Evolutionary conservation across 2,888 invertebrate genomes (phyloP).

Genomic region (Trachelus iudaicus): DNA sequence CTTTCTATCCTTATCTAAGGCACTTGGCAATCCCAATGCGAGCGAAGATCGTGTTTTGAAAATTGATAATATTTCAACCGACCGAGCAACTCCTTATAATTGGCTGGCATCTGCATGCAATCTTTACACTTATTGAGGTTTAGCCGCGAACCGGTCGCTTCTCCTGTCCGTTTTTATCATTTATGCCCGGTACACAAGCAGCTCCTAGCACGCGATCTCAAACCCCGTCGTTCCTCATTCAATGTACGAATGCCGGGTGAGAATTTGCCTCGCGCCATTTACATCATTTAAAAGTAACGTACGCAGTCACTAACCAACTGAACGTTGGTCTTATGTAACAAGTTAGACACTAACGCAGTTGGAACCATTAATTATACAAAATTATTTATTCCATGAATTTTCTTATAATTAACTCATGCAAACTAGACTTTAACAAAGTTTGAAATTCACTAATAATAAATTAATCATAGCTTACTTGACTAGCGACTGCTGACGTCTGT

Average conservation of each 20-base stretch:
- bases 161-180: constrained; percentile 54
- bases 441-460: not conserved
- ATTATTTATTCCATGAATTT: not conserved
- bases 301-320: not conserved
- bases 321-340: not conserved
- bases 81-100: constrained; percentile 42
- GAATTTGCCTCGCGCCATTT: constrained; percentile 37
- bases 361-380: not conserved
- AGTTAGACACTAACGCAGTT: not conserved
- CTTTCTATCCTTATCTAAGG: not conserved
- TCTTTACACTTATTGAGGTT: constrained; percentile 48
- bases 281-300: not conserved
- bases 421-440: not conserved
- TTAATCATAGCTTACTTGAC: not conserved
- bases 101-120: constrained; percentile 48
- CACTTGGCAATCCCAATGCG: not conserved
- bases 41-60: constrained; percentile 22
- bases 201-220: constrained; percentile 48
- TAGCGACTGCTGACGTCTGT: not conserved
- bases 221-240: constrained; percentile 19
- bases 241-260: constrained; percentile 36
- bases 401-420: too few relatives aligned
- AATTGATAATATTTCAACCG: constrained; percentile 50
- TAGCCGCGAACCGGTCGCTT: constrained; percentile 48
- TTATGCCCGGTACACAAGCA: constrained; percentile 49